Percentiles rank a stretch among this genome's conserved stretches.
These are phyloP conservation scores for Furcula furcula DNA, from an alignment of 2,888 invertebrate species.

Conservation along the genomic window DNA sequence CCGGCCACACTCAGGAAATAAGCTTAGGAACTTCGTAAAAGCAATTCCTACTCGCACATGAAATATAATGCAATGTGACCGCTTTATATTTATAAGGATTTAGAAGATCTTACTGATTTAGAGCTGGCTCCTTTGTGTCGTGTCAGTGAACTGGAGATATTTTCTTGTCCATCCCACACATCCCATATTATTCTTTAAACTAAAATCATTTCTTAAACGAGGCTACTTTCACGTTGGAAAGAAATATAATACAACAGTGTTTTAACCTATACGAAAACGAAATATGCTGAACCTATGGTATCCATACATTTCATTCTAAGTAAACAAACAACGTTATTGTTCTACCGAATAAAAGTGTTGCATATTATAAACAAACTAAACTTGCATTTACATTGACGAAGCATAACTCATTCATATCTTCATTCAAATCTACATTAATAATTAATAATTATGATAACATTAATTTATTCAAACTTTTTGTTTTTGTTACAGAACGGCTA, in stretches of 20 bases:
- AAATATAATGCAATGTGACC: constrained; percentile 76
- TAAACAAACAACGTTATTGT: no score
- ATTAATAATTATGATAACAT: neutral
- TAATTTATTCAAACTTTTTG: neutral
- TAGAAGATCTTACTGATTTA: constrained; percentile 60
- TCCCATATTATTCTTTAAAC: neutral
- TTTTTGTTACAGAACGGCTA: constrained; percentile 94
- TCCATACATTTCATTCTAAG: no score
- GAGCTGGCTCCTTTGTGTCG: constrained; percentile 39
- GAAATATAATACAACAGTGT: no score
- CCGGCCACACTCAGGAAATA: constrained; percentile 77
- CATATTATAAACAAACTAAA: no score
- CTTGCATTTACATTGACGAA: neutral
- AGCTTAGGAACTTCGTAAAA: constrained; percentile 81
- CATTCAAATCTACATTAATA: no score
- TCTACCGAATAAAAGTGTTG: no score
- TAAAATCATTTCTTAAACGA: no score
- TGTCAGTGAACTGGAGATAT: constrained; percentile 14
- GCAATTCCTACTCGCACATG: constrained; percentile 76
- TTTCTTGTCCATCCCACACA: constrained; percentile 14
- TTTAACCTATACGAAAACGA: no score
- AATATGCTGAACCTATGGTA: no score
- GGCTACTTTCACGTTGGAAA: no score
- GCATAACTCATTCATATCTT: no score
- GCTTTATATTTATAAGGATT: constrained; percentile 78